Percentiles rank a stretch among this genome's conserved stretches.
Conservation (phyloP, 2,888 invertebrate species). For the Drosophila demipolita region DNA sequence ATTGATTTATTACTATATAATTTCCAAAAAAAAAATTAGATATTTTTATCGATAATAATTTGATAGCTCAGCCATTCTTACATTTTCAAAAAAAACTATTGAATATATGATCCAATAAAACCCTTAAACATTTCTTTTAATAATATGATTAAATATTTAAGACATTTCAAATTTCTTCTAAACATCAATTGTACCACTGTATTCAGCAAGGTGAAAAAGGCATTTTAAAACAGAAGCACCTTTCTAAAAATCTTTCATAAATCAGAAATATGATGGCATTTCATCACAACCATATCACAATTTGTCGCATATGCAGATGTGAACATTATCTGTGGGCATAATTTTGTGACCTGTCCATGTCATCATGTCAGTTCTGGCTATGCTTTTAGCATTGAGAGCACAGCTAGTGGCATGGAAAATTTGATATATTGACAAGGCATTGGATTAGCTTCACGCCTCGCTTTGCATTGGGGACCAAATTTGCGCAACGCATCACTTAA, state of each 20-base stretch:
- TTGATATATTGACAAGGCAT: constrained; percentile 43
- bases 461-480: not conserved
- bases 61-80: not conserved
- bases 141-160: not conserved
- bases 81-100: not conserved
- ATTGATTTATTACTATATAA: not conserved
- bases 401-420: constrained; percentile 49
- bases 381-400: constrained; percentile 2
- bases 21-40: too few species aligned
- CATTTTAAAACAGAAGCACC: not conserved
- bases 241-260: not conserved
- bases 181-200: not conserved
- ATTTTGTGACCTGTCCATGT: constrained; percentile 39
- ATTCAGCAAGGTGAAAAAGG: not conserved
- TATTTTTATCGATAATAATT: not conserved
- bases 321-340: constrained; percentile 15
- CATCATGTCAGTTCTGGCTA: constrained; percentile 10
- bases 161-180: not conserved
- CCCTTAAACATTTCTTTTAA: not conserved
- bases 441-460: constrained; percentile 44
- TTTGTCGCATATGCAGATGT: constrained; percentile 6
- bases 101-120: not conserved
- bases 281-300: not conserved
- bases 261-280: not conserved
- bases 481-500: constrained; percentile 39